A percentile compares a stretch with the other conserved stretches of the same genome.
Conservation (phyloP, 2,888 invertebrate genomes). For the Hymenopus coronatus region DNA sequence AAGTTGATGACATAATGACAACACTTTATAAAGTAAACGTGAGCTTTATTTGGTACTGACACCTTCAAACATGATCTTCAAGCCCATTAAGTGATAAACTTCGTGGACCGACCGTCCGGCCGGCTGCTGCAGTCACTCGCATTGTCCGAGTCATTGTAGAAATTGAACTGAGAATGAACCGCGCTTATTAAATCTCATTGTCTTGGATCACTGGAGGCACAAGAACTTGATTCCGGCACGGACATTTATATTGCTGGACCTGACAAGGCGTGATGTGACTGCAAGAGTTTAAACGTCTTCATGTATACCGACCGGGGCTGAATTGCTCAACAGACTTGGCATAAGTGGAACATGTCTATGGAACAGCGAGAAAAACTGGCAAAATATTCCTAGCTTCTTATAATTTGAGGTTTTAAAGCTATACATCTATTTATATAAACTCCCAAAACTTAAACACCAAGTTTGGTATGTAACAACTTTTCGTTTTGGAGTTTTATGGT, state of each 20-base stretch:
- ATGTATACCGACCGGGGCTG: background rate
- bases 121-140: too few relatives aligned
- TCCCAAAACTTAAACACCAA: too few relatives aligned
- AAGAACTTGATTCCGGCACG: background rate
- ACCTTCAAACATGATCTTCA: background rate
- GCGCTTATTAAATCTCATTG: background rate
- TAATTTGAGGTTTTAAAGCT: too few relatives aligned
- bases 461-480: too few relatives aligned
- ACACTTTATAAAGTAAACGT: background rate
- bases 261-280: background rate
- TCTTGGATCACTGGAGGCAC: background rate
- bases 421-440: too few relatives aligned
- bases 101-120: background rate
- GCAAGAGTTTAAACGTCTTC: background rate
- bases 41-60: background rate
- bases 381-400: too few relatives aligned
- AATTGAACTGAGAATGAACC: background rate
- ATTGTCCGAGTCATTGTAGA: background rate
- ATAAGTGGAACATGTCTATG: too few relatives aligned
- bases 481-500: too few relatives aligned
- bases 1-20: background rate
- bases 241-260: background rate
- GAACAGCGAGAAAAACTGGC: too few relatives aligned
- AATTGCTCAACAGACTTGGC: too few relatives aligned
- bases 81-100: background rate